A percentile compares a stretch with the other conserved stretches of the same genome.
Evolutionary conservation across 2,888 invertebrate genomes (phyloP).

Genomic region (Trimorus sp.): DNA sequence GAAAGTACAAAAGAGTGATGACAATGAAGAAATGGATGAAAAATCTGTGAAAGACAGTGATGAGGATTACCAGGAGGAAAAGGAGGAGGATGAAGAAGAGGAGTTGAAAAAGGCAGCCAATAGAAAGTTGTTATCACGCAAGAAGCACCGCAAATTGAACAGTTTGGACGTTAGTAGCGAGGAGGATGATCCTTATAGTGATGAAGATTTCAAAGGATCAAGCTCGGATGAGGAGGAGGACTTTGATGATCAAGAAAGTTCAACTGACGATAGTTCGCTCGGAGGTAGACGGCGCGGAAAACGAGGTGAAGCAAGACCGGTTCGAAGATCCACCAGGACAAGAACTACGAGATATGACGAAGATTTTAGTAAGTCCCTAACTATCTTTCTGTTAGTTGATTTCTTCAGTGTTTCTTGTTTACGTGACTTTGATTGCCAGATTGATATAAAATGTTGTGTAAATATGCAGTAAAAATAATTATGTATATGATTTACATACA

Average conservation of each 20-base stretch:
- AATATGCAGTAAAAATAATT: too few species aligned
- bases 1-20: slow-evolving; percentile 81
- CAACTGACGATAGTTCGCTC: slow-evolving; percentile 84
- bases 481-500: too few species aligned
- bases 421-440: too few species aligned
- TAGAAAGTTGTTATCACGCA: slow-evolving; percentile 75
- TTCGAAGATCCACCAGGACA: slow-evolving; percentile 83
- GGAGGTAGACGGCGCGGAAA: slow-evolving; percentile 82
- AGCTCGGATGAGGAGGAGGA: slow-evolving; percentile 85
- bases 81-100: slow-evolving; percentile 75
- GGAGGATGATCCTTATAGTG: slow-evolving; percentile 91
- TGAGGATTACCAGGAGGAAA: slow-evolving; percentile 79
- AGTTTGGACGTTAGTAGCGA: slow-evolving; percentile 91
- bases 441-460: too few species aligned
- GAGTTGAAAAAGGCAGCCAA: slow-evolving; percentile 76
- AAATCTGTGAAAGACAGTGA: slow-evolving; percentile 77
- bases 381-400: slow-evolving; percentile 37
- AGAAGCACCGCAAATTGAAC: slow-evolving; percentile 90
- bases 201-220: slow-evolving; percentile 95
- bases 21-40: slow-evolving; percentile 77
- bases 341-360: slow-evolving; percentile 83
- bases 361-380: slow-evolving; percentile 84
- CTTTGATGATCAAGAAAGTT: slow-evolving; percentile 82
- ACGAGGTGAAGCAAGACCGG: slow-evolving; percentile 81
- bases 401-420: not conserved